These are phyloP conservation scores for Phaethon lepturus DNA, from an alignment of 2,113 vertebrate species.

Conservation along the genomic window DNA sequence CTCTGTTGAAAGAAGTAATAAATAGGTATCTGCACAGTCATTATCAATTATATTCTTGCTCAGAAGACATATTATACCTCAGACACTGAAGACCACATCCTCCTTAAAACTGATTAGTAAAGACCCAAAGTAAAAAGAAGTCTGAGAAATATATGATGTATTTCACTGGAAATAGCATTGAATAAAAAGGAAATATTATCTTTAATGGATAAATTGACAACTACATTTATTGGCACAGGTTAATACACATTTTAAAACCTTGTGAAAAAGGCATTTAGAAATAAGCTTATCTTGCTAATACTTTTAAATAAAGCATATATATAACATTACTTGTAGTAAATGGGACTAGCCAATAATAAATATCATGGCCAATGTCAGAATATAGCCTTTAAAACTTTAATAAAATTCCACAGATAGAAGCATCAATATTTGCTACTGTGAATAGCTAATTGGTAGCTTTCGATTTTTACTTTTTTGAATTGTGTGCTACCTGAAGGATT, in stretches of 20 bases:
- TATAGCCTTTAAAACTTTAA: background rate
- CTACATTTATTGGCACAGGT: background rate
- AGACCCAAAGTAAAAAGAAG: background rate
- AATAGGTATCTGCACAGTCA: background rate
- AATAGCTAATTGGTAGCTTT: background rate
- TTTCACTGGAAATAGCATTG: background rate
- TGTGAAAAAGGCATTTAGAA: background rate
- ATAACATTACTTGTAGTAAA: background rate
- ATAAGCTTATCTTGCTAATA: background rate
- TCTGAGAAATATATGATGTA: background rate
- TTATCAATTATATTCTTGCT: background rate
- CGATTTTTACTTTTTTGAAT: background rate
- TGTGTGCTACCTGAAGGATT: background rate
- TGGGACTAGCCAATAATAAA: background rate
- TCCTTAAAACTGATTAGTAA: background rate
- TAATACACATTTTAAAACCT: background rate
- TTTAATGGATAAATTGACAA: background rate
- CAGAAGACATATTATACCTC: background rate
- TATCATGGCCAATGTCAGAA: background rate
- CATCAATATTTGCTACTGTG: background rate
- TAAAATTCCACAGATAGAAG: background rate
- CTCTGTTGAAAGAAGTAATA: background rate
- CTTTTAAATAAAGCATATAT: background rate
- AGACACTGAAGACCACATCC: background rate
- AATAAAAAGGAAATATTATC: background rate